Evolutionary conservation across 1,140 invertebrate genomes (phyloP).

Genomic region (Drosophila kikkawai): DNA sequence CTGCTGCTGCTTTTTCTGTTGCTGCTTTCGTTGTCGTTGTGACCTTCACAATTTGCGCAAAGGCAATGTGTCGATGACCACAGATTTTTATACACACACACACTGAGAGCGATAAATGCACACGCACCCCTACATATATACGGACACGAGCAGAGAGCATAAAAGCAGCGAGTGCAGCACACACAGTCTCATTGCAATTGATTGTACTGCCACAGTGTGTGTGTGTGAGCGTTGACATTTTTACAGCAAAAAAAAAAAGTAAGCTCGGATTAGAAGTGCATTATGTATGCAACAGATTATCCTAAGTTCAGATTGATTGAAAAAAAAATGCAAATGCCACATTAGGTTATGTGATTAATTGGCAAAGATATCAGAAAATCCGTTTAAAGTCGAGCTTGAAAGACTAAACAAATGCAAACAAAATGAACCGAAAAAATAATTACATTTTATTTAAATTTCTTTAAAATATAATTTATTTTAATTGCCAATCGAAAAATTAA

Average conservation of each 20-base stretch:
- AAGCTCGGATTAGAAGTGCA: slow-evolving; percentile 40
- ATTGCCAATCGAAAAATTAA: too few species aligned
- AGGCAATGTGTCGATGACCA: slow-evolving; percentile 85
- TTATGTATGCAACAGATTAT: slow-evolving; percentile 50
- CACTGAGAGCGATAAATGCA: slow-evolving; percentile 19
- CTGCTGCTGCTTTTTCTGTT: slow-evolving; percentile 30
- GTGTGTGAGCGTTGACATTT: slow-evolving; percentile 46
- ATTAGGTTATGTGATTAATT: slow-evolving; percentile 39
- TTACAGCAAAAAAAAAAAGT: slow-evolving; percentile 31
- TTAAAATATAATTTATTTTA: not conserved
- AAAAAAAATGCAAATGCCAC: slow-evolving; percentile 21
- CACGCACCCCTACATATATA: slow-evolving; percentile 24
- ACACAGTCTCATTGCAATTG: slow-evolving; percentile 78
- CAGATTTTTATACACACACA: slow-evolving; percentile 80
- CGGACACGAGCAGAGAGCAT: slow-evolving; percentile 51
- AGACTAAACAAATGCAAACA: not conserved
- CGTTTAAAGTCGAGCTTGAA: slow-evolving; percentile 14
- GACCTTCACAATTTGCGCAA: slow-evolving; percentile 85
- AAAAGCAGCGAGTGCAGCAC: slow-evolving; percentile 75
- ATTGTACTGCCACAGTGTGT: slow-evolving; percentile 32
- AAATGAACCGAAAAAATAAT: not conserved
- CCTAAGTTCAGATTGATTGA: slow-evolving; percentile 30
- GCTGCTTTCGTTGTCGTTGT: slow-evolving; percentile 79
- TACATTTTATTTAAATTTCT: not conserved
- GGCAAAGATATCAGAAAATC: slow-evolving; percentile 12